Conservation (phyloP, 2,797 vertebrate genomes). For the Mionectes olivaceus region DNA sequence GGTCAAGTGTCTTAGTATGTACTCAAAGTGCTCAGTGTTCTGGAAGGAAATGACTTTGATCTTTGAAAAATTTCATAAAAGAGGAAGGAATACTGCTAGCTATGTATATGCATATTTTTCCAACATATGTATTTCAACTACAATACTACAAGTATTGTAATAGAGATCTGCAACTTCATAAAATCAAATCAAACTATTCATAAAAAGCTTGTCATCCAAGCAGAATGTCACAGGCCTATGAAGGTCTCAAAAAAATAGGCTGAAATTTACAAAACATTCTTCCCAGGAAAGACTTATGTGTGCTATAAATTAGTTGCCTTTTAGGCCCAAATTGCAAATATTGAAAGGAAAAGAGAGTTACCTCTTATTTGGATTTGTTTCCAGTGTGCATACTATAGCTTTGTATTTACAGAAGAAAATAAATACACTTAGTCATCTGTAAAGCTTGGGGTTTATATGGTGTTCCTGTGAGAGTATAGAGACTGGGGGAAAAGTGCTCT, state of each 20-base stretch:
- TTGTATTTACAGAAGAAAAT: background rate
- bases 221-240: background rate
- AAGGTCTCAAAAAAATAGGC: background rate
- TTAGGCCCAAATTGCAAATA: background rate
- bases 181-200: background rate
- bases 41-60: background rate
- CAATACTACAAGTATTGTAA: no score
- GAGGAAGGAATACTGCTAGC: background rate
- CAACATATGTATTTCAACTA: background rate
- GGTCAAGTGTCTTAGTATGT: background rate
- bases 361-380: background rate
- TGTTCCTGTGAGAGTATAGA: background rate
- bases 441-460: background rate
- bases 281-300: background rate
- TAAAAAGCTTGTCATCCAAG: background rate
- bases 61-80: background rate
- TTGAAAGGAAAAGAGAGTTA: background rate
- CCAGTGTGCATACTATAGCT: background rate
- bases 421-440: background rate
- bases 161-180: background rate
- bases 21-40: background rate
- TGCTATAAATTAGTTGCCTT: background rate
- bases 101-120: background rate
- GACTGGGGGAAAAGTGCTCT: background rate
- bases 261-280: background rate